These are phyloP conservation scores for Mareca penelope DNA, from an alignment of 2,797 vertebrate genomes.

Conservation along the genomic window DNA sequence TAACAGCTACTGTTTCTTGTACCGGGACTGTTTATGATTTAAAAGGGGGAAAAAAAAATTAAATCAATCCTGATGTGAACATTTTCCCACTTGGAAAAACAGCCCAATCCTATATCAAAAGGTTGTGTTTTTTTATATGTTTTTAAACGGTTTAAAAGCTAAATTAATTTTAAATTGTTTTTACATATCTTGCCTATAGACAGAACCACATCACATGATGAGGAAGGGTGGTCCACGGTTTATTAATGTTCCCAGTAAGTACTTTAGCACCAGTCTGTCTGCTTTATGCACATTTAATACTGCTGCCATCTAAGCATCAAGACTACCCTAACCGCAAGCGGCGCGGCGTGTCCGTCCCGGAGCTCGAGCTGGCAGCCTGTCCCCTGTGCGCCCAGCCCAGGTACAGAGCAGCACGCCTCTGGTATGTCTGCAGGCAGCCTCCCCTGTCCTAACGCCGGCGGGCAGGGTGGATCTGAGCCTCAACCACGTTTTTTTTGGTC, in stretches of 20 bases:
- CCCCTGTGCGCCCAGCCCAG: background rate
- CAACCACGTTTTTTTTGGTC: conserved; percentile 8
- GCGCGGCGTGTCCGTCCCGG: background rate
- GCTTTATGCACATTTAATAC: conserved; percentile 44
- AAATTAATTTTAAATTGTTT: conserved; percentile 72
- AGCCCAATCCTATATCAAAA: conserved; percentile 67
- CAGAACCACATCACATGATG: conserved; percentile 36
- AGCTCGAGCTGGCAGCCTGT: background rate
- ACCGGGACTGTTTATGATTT: conserved; percentile 80
- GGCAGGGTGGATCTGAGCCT: background rate
- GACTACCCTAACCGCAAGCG: conserved; percentile 5
- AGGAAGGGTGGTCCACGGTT: conserved; percentile 32
- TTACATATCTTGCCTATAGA: conserved; percentile 55
- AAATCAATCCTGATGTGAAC: conserved; percentile 81
- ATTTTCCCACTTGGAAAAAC: conserved; percentile 73
- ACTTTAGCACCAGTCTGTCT: conserved; percentile 62
- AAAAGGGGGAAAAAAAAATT: conserved; percentile 67
- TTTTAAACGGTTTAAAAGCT: conserved; percentile 68
- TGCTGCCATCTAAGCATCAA: conserved; percentile 27
- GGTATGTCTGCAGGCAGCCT: conserved; percentile 1
- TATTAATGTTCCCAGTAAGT: conserved; percentile 38
- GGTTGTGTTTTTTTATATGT: conserved; percentile 25
- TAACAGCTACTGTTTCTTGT: conserved; percentile 84
- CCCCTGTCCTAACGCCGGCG: background rate
- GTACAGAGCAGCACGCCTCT: conserved; percentile 7